Percentiles rank a stretch among this genome's conserved stretches.
Conservation (phyloP, 1,140 invertebrate genomes). For the Atta colombica region DNA sequence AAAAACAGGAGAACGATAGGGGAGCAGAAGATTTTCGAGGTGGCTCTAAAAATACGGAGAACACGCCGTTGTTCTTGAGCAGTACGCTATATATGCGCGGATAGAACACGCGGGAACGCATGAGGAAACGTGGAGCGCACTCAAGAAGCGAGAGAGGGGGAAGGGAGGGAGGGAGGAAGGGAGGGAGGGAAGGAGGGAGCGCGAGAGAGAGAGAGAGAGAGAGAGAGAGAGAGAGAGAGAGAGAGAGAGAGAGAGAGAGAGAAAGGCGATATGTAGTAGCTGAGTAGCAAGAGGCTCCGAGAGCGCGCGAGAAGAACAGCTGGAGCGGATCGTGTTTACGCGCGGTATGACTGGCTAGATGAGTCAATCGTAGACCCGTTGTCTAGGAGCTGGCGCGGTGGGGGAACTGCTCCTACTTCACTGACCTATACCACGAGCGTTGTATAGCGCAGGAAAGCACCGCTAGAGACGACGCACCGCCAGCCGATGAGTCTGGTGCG, state of each 20-base stretch:
- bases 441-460: slow-evolving; percentile 72
- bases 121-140: neutral
- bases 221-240: neutral
- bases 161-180: neutral
- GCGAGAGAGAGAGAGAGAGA: neutral
- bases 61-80: slow-evolving; percentile 73
- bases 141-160: neutral
- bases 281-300: slow-evolving; percentile 52
- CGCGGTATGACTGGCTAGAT: slow-evolving; percentile 82
- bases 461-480: slow-evolving; percentile 75
- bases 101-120: neutral
- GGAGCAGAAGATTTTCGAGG: slow-evolving; percentile 68
- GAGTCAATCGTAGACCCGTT: slow-evolving; percentile 86
- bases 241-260: too few relatives aligned
- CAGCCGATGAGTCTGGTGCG: slow-evolving; percentile 65
- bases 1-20: slow-evolving; percentile 35
- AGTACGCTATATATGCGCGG: slow-evolving; percentile 18
- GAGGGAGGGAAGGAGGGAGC: neutral
- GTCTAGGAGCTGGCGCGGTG: slow-evolving; percentile 81
- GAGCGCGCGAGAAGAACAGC: slow-evolving; percentile 75
- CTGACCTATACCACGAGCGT: slow-evolving; percentile 84
- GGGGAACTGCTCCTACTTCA: slow-evolving; percentile 80
- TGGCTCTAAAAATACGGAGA: slow-evolving; percentile 75
- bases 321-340: slow-evolving; percentile 78
- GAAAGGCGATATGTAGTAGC: neutral